Conservation (phyloP, 2,797 vertebrate genomes). For the Poeciliopsis infans region DNA sequence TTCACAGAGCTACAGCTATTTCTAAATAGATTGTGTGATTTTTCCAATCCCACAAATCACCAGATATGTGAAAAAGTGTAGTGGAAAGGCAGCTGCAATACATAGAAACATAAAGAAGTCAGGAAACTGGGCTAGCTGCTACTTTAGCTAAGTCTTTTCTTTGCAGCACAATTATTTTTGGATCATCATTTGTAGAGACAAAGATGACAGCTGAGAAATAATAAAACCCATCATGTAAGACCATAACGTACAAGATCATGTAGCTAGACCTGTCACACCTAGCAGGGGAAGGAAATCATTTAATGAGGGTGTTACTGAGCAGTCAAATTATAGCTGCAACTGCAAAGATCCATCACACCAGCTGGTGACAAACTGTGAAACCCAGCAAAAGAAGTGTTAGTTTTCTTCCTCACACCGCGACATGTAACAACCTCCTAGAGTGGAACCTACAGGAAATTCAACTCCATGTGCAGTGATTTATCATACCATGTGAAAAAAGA, state of each 20-base stretch:
- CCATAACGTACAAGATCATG: neutral
- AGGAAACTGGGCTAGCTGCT: neutral
- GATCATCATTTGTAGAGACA: neutral
- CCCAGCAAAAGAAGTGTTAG: neutral
- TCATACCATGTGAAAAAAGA: conserved; percentile 6
- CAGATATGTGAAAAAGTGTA: too few relatives aligned
- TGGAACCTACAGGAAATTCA: neutral
- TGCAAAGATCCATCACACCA: conserved; percentile 15
- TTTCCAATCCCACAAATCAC: too few relatives aligned
- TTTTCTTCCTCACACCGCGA: neutral
- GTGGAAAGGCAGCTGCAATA: neutral
- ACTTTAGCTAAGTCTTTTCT: neutral
- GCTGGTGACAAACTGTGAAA: conserved; percentile 6
- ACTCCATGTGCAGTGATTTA: neutral
- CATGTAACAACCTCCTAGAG: neutral
- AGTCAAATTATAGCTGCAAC: neutral
- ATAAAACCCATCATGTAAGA: neutral
- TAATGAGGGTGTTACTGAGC: neutral
- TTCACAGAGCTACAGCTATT: too few relatives aligned
- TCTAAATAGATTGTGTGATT: too few relatives aligned
- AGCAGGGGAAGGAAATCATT: neutral
- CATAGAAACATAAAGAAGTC: neutral
- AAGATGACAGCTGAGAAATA: neutral
- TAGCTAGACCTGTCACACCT: neutral
- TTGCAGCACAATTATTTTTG: neutral